phyloP scores from a whole-genome alignment of 2,113 vertebrate genomes.

The Aptenodytes patagonicus region DNA sequence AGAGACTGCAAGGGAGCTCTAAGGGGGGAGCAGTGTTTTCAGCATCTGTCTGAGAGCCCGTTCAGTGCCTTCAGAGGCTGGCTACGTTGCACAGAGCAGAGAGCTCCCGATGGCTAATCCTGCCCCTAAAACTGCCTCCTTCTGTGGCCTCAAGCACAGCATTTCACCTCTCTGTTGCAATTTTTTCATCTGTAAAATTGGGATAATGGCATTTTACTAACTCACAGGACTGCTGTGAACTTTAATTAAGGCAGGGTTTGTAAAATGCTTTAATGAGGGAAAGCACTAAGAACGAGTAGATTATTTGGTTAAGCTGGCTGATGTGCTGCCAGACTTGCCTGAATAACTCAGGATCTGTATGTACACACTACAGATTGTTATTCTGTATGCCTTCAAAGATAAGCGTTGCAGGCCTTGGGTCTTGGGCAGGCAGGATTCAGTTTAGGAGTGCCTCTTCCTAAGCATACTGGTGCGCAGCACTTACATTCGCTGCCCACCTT shows the following conservation, averaged over 20 bases:
- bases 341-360: neutral
- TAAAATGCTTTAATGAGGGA: constrained; percentile 50
- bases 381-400: neutral
- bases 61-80: neutral
- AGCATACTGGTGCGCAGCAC: neutral
- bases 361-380: neutral
- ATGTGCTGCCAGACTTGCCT: neutral
- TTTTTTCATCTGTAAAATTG: constrained; percentile 61
- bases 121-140: neutral
- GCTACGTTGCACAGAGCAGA: neutral
- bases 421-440: neutral
- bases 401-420: neutral
- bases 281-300: neutral
- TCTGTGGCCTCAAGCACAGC: neutral
- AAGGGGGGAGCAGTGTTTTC: neutral
- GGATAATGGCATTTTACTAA: constrained; percentile 52
- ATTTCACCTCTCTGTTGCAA: constrained; percentile 36
- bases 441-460: neutral
- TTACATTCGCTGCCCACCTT: neutral
- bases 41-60: neutral
- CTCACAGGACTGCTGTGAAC: constrained; percentile 25
- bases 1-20: neutral
- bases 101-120: neutral
- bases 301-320: constrained; percentile 36
- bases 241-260: constrained; percentile 48